These are phyloP conservation scores for Spodoptera picta DNA, from an alignment of 2,888 invertebrate species.

Conservation along the genomic window DNA sequence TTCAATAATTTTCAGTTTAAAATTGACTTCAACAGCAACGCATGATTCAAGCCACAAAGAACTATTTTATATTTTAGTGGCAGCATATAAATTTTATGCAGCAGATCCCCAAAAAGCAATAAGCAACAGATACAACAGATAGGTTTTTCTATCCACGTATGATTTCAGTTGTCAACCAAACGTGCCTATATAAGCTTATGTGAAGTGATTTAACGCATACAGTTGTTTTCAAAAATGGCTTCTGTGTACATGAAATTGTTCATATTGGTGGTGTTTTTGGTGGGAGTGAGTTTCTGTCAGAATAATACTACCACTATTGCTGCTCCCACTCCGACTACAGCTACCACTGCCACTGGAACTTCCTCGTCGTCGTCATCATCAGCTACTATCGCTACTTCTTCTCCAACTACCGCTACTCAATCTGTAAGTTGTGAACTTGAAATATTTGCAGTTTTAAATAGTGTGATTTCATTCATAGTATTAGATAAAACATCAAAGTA, in stretches of 20 bases:
- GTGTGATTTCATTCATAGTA: too few relatives aligned
- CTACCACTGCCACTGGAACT: constrained; percentile 1
- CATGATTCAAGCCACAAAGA: too few relatives aligned
- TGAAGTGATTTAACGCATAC: constrained; percentile 27
- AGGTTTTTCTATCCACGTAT: too few relatives aligned
- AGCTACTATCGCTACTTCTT: too few relatives aligned
- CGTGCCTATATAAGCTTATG: constrained; percentile 55
- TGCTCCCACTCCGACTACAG: constrained; percentile 26
- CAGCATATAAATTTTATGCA: too few relatives aligned
- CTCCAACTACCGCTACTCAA: constrained; percentile 2
- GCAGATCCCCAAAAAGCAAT: too few relatives aligned
- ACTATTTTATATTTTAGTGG: too few relatives aligned
- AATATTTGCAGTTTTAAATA: too few relatives aligned
- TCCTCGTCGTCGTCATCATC: background rate
- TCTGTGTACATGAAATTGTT: constrained; percentile 53
- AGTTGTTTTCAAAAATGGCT: constrained; percentile 57
- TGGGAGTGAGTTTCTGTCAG: constrained; percentile 55
- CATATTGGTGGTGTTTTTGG: constrained; percentile 51
- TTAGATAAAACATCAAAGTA: too few relatives aligned
- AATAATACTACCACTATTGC: constrained; percentile 48
- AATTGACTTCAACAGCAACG: too few relatives aligned
- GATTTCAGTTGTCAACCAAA: constrained; percentile 44
- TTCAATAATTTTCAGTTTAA: too few relatives aligned
- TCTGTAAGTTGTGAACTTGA: constrained; percentile 5
- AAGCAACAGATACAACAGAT: too few relatives aligned